Percentiles rank a stretch among this genome's conserved stretches.
phyloP scores from a whole-genome alignment of 2,797 vertebrate species.

The Melanogrammus aeglefinus region DNA sequence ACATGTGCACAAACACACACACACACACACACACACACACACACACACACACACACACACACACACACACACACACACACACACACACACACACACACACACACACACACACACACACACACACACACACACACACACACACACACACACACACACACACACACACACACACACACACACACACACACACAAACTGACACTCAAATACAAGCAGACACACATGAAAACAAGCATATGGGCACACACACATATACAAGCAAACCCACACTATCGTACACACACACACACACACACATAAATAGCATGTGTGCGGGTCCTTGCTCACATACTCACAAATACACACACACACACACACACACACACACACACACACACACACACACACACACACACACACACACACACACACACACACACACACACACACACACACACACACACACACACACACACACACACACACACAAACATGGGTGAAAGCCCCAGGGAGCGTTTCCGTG shows the following conservation, averaged over 20 bases:
- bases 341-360: constrained; percentile 12
- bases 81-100: background rate
- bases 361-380: constrained; percentile 24
- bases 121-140: constrained; percentile 1
- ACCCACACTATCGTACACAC: background rate
- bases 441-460: constrained; percentile 29
- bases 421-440: constrained; percentile 28
- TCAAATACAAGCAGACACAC: constrained; percentile 19
- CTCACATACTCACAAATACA: constrained; percentile 27
- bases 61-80: constrained; percentile 13
- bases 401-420: constrained; percentile 13
- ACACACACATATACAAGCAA: constrained; percentile 17
- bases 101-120: constrained; percentile 24
- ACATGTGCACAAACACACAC: constrained; percentile 7
- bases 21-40: background rate
- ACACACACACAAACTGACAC: background rate
- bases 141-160: constrained; percentile 1
- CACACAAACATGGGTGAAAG: constrained; percentile 26
- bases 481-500: constrained; percentile 67
- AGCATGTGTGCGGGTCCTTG: constrained; percentile 1
- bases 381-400: constrained; percentile 5
- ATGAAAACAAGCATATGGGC: no score
- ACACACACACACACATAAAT: background rate
- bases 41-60: constrained; percentile 22
- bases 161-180: constrained; percentile 25